Evolutionary conservation across 2,888 invertebrate genomes (phyloP), one percentile per base, ranked within the genome.

Genomic region (Hemicrepidius hirtus): DNA sequence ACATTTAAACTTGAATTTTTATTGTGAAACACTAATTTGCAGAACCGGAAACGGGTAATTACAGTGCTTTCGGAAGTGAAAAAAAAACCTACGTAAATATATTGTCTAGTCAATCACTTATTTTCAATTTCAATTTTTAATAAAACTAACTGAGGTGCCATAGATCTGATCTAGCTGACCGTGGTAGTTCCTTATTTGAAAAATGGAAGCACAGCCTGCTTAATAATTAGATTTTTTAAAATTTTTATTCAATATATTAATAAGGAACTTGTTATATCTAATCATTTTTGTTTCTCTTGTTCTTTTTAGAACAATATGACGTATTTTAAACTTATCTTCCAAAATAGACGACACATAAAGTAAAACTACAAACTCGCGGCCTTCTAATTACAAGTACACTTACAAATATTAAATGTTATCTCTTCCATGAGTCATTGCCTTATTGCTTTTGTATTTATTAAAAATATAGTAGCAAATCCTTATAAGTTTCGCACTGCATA

Each of bases 361-460:
- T n/a, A n/a, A n/a, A n/a, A n/a, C n/a, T n/a, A n/a, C n/a, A 53
- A 49, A 53, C 9, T 28, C 28, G 28, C 2, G 13, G 28, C 53
- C 24, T 53, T 53, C 32, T 53, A 28, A 49, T 53, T 1, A 24
- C 53, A 53, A 53, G 13, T 53, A 53, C 28, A 13, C 20, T 24
- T 4, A 53, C 24, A n/a, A n/a, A n/a, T 53, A 53, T 28, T 7
- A 53, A 53, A 53, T 24, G 32, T 28, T n/a, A 53, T 53, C 28
- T 53, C n/a, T 13, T 50, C n/a, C 13, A 32, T 13, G 6, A 53
- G 28, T 53, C 28, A 53, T n/a, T 53, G 28, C 28, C 12, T 53
- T 12, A 7, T 12, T 53, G 28, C 20, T 46, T 46, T 18, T 46
- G 46, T 28, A 32, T 53, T 53, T 28, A 53, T 44, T 44, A 44